A percentile compares a stretch with the other conserved stretches of the same genome.
phyloP scores from a whole-genome alignment of 2,113 vertebrate species.

The Crotophaga sulcirostris region DNA sequence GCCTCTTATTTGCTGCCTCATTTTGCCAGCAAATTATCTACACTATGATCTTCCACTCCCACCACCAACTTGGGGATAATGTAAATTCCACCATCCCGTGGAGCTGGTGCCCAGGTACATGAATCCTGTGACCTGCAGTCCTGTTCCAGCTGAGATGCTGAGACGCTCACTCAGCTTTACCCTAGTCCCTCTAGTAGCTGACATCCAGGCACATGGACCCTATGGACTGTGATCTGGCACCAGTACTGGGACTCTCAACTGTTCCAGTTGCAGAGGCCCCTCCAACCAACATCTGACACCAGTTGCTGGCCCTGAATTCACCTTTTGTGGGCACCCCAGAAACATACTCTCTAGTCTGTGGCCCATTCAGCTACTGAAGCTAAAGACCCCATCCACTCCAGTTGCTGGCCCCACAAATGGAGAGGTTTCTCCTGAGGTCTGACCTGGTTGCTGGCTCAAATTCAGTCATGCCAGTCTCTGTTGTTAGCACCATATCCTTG shows the following conservation, averaged over 20 bases:
- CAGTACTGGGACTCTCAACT: background rate
- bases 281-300: background rate
- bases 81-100: rapidly evolving
- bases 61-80: background rate
- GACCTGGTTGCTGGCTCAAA: background rate
- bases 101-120: background rate
- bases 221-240: background rate
- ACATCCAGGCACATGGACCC: background rate
- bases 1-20: background rate
- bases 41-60: background rate
- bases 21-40: background rate
- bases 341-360: background rate
- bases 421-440: background rate
- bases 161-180: background rate
- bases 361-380: background rate
- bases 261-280: background rate
- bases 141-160: background rate
- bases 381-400: background rate
- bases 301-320: background rate
- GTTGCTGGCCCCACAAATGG: background rate
- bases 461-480: rapidly evolving
- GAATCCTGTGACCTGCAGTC: background rate
- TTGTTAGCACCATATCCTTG: background rate
- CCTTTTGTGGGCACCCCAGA: background rate
- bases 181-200: background rate